A percentile compares a stretch with the other conserved stretches of the same genome.
phyloP scores from a whole-genome alignment of 2,113 vertebrate species.

The Hippocampus guttulatus region DNA sequence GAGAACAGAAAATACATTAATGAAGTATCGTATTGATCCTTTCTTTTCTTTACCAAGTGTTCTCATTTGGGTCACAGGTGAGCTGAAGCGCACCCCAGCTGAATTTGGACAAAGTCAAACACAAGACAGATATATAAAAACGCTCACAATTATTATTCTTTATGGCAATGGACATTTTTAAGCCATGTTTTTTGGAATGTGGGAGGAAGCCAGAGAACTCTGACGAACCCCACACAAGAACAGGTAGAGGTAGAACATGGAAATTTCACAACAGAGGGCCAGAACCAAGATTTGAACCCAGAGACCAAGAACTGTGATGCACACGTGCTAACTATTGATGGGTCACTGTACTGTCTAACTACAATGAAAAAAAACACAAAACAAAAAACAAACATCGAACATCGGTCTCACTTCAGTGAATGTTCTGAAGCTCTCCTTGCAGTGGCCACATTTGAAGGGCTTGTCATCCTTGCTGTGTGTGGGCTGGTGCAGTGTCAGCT shows the following conservation, averaged over 20 bases:
- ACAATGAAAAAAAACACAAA: background rate
- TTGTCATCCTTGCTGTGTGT: constrained; percentile 79
- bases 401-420: constrained; percentile 70
- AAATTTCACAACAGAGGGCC: background rate
- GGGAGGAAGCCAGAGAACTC: too few species aligned
- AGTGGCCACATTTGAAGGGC: constrained; percentile 77
- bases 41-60: background rate
- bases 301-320: background rate
- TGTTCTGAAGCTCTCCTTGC: constrained; percentile 74
- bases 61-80: too few species aligned
- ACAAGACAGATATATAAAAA: too few species aligned
- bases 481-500: constrained; percentile 75
- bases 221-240: too few species aligned
- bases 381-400: background rate
- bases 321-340: background rate
- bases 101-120: too few species aligned
- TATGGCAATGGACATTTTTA: too few species aligned
- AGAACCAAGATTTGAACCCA: background rate
- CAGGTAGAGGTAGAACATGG: background rate
- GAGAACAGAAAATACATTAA: background rate
- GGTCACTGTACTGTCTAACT: background rate
- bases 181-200: too few species aligned
- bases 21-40: background rate
- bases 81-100: too few species aligned
- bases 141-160: too few species aligned